A percentile compares a stretch with the other conserved stretches of the same genome.
Conservation (phyloP, 2,113 vertebrate species). For the Notothenia coriiceps region DNA sequence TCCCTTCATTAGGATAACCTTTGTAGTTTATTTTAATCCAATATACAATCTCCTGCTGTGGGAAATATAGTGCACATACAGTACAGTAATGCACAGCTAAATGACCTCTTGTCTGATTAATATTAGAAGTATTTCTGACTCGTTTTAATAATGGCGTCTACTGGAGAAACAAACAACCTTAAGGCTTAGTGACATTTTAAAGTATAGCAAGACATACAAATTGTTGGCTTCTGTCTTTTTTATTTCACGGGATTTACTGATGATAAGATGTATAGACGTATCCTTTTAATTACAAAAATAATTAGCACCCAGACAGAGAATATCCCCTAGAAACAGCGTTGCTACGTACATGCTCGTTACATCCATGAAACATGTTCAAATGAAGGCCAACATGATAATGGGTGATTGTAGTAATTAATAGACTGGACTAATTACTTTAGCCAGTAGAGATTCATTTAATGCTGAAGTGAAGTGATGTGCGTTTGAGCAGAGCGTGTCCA, state of each 20-base stretch:
- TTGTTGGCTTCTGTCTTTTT: constrained; percentile 19
- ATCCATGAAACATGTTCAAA: constrained; percentile 72
- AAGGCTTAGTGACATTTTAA: not conserved
- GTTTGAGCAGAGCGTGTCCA: constrained; percentile 60
- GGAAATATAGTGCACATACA: not conserved
- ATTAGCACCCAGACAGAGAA: constrained; percentile 50
- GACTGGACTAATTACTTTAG: constrained; percentile 81
- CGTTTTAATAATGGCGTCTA: not conserved
- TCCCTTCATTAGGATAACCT: not conserved
- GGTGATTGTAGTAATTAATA: constrained; percentile 81
- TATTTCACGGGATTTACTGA: constrained; percentile 24
- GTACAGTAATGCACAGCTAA: not conserved
- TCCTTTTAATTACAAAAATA: constrained; percentile 57
- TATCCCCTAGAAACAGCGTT: constrained; percentile 54
- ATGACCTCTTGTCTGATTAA: not conserved
- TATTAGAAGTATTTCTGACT: not conserved
- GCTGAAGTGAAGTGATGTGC: constrained; percentile 52
- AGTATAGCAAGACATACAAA: not conserved
- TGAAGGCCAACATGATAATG: constrained; percentile 76
- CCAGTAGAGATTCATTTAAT: constrained; percentile 72
- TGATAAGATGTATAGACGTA: constrained; percentile 40
- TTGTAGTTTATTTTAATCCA: not conserved
- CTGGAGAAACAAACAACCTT: not conserved
- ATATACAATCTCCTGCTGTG: not conserved
- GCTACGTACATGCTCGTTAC: constrained; percentile 68